Conservation (phyloP, 2,113 vertebrate genomes). For the Junco hyemalis region DNA sequence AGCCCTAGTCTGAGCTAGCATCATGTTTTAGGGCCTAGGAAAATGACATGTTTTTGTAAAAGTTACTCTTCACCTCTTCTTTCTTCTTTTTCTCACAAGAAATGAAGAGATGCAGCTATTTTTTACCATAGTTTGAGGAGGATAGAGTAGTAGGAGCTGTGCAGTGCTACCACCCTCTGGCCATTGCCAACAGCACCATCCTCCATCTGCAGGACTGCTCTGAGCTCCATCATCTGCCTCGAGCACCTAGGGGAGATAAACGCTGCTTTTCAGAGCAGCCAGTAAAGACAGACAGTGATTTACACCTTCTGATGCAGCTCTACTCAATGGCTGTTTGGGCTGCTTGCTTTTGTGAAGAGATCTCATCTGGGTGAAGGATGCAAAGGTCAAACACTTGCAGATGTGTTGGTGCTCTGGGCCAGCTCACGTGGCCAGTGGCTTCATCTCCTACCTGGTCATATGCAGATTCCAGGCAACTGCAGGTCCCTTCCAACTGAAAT, state of each 20-base stretch:
- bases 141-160: neutral
- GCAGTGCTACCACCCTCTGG: conserved; percentile 52
- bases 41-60: neutral
- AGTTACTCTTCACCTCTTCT: neutral
- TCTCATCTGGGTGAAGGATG: neutral
- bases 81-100: neutral
- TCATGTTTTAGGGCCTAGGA: neutral
- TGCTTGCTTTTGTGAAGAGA: neutral
- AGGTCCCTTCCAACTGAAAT: neutral
- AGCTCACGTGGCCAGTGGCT: fast-evolving
- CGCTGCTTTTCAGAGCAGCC: neutral
- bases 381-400: neutral
- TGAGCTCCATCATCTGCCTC: neutral
- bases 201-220: neutral
- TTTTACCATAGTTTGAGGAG: neutral
- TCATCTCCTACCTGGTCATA: neutral
- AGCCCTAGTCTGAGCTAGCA: neutral
- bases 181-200: neutral
- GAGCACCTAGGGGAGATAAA: fast-evolving
- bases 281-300: neutral
- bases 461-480: neutral
- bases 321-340: neutral
- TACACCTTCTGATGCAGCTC: neutral
- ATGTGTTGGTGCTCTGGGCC: fast-evolving
- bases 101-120: neutral